Evolutionary conservation across 1,140 invertebrate species (phyloP).

Genomic region (Halesus radiatus): DNA sequence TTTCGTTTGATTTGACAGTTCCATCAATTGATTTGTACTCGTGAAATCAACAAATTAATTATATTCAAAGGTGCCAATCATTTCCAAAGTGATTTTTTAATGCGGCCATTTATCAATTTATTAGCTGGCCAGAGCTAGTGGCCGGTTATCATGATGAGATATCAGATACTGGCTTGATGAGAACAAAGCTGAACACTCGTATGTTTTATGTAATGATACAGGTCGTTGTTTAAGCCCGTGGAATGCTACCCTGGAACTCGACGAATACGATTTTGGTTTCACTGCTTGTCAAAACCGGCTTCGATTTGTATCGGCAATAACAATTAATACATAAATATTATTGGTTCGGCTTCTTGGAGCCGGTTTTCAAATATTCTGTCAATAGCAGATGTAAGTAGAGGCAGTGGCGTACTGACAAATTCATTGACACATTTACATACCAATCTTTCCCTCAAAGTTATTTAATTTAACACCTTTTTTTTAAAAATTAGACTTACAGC

Average conservation of each 20-base stretch:
- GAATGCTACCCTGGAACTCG: constrained; percentile 4
- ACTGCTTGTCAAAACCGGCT: constrained; percentile 39
- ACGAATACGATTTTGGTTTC: constrained; percentile 18
- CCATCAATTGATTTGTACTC: no score
- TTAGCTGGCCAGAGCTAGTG: neutral
- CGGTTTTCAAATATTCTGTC: constrained; percentile 18
- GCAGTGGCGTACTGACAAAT: no score
- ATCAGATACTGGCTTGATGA: neutral
- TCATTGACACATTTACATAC: no score
- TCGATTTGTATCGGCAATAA: constrained; percentile 41
- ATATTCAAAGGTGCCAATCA: no score
- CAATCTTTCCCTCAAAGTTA: no score
- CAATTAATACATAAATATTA: constrained; percentile 46
- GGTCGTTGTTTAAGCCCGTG: neutral
- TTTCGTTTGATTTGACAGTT: no score
- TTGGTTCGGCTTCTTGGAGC: constrained; percentile 23
- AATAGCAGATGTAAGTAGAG: constrained; percentile 4
- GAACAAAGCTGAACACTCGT: neutral
- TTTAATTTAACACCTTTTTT: no score
- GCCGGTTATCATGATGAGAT: neutral
- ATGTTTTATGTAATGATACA: neutral
- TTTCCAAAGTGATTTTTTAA: neutral
- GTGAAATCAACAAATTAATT: no score
- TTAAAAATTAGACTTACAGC: no score
- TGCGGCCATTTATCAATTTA: neutral